Conservation (phyloP, 2,888 invertebrate genomes). For the Ischnura elegans region DNA sequence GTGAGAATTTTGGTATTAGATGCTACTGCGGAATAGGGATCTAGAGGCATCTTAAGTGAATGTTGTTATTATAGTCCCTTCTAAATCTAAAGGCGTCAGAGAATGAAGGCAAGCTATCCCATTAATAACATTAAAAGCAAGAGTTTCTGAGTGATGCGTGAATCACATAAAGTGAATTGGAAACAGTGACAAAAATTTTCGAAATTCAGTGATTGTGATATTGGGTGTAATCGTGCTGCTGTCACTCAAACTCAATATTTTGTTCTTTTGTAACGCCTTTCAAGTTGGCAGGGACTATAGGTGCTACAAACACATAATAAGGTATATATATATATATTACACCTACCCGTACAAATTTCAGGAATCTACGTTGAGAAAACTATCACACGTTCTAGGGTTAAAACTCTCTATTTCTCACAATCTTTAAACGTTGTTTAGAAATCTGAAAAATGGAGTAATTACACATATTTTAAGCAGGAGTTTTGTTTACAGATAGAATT, state of each 20-base stretch:
- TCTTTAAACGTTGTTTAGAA: slow-evolving; percentile 26
- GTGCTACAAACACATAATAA: slow-evolving; percentile 16
- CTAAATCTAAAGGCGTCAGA: slow-evolving; percentile 35
- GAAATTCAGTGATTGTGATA: slow-evolving; percentile 4
- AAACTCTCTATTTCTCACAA: slow-evolving; percentile 37
- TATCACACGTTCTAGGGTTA: slow-evolving; percentile 36
- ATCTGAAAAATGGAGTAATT: slow-evolving; percentile 38
- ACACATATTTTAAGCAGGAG: background rate
- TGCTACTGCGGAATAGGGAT: background rate
- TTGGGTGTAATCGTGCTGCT: background rate
- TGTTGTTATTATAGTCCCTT: slow-evolving; percentile 11
- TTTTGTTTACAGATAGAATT: background rate
- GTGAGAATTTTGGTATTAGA: background rate
- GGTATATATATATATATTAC: slow-evolving; percentile 24
- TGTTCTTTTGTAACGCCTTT: background rate
- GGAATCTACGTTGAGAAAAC: slow-evolving; percentile 34
- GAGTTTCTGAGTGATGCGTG: background rate
- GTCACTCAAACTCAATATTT: background rate
- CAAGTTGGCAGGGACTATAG: slow-evolving; percentile 41
- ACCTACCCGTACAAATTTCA: slow-evolving; percentile 29
- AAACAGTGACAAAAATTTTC: slow-evolving; percentile 2
- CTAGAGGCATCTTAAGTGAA: background rate
- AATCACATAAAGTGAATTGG: background rate
- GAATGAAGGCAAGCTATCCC: slow-evolving; percentile 1
- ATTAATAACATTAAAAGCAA: slow-evolving; percentile 2